A percentile compares a stretch with the other conserved stretches of the same genome.
Evolutionary conservation across 2,113 vertebrate species (phyloP).

Genomic region (Vanacampus margaritifer): DNA sequence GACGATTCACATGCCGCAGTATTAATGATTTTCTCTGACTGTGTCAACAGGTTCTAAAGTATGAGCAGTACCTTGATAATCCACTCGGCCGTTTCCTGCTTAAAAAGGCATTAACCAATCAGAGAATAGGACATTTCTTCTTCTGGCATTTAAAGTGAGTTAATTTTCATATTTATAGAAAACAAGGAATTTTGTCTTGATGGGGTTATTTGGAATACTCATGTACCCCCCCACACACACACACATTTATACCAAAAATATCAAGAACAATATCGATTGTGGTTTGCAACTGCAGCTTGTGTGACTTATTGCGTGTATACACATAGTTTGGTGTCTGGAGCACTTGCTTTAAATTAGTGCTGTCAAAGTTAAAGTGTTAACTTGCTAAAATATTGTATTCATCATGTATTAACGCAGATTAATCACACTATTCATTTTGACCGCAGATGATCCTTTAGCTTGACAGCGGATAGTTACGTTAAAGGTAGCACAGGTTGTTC

Average conservation of each 20-base stretch:
- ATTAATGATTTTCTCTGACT: conserved; percentile 12
- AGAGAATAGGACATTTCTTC: conserved; percentile 99
- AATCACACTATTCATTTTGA: too few relatives aligned
- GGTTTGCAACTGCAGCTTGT: not conserved
- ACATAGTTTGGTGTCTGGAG: too few relatives aligned
- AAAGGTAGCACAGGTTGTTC: too few relatives aligned
- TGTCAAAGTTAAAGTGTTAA: too few relatives aligned
- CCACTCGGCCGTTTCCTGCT: conserved; percentile 93
- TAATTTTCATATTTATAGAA: conserved; percentile 5
- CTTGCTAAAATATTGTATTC: too few relatives aligned
- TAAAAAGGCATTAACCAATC: conserved; percentile 96
- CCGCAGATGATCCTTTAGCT: too few relatives aligned
- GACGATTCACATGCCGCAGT: not conserved
- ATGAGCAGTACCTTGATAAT: conserved; percentile 98
- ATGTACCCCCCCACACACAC: too few relatives aligned
- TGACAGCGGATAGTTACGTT: too few relatives aligned
- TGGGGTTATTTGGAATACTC: not conserved
- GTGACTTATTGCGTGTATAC: too few relatives aligned
- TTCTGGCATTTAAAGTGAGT: conserved; percentile 99
- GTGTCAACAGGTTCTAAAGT: conserved; percentile 86
- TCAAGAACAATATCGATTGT: not conserved
- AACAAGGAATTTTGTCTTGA: not conserved
- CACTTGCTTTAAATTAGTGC: too few relatives aligned
- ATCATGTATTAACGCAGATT: too few relatives aligned
- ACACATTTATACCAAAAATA: too few relatives aligned